Evolutionary conservation across 1,140 invertebrate species (phyloP).

Genomic region (Scylla paramamosain): DNA sequence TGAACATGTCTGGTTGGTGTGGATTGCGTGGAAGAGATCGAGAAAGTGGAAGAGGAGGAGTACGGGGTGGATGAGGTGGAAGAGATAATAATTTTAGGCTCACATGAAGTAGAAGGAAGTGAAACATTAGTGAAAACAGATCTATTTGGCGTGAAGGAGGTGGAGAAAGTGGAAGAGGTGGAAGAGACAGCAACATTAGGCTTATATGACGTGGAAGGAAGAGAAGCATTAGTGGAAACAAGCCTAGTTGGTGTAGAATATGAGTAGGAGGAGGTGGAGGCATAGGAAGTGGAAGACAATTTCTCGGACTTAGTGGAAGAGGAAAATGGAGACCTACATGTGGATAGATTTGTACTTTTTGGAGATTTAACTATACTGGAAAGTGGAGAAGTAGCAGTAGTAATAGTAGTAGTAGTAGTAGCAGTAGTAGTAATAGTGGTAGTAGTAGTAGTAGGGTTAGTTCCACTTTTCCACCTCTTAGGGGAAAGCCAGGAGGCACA

Average conservation of each 20-base stretch:
- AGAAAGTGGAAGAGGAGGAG: not conserved
- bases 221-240: not conserved
- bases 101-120: not conserved
- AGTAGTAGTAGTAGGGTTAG: not conserved
- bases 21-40: not conserved
- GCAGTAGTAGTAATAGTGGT: slow-evolving; percentile 25
- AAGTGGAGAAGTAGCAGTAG: not conserved
- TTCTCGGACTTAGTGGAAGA: not conserved
- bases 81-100: not conserved
- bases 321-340: not conserved
- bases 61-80: not conserved
- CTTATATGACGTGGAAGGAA: not conserved
- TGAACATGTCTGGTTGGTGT: not conserved
- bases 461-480: not conserved
- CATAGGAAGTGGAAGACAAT: not conserved
- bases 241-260: not conserved
- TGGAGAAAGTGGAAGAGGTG: not conserved
- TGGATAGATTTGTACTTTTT: not conserved
- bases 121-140: not conserved
- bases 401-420: not conserved
- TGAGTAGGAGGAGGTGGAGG: not conserved
- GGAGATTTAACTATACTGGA: not conserved
- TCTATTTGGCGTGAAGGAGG: not conserved
- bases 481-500: no score
- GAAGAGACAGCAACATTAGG: not conserved